Percentiles rank a stretch among this genome's conserved stretches.
phyloP scores from a whole-genome alignment of 2,888 invertebrate species.

The Diarsia dahlii region DNA sequence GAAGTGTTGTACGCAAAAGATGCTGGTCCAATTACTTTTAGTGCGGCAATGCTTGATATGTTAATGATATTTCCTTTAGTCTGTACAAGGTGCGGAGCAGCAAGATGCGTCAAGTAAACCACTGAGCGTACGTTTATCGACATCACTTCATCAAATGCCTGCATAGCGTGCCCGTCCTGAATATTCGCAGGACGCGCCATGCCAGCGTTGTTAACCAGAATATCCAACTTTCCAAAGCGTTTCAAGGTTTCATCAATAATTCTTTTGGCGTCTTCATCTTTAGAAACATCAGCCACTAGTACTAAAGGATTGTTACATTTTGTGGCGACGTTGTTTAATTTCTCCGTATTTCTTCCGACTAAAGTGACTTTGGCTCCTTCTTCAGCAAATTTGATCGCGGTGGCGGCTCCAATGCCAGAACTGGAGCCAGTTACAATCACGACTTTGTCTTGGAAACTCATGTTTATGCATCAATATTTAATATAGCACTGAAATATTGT shows the following conservation, averaged over 20 bases:
- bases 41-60: slow-evolving; percentile 35
- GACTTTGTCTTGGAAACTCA: slow-evolving; percentile 66
- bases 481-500: neutral
- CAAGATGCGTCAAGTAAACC: slow-evolving; percentile 58
- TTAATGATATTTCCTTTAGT: slow-evolving; percentile 81
- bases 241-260: slow-evolving; percentile 18
- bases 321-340: slow-evolving; percentile 50
- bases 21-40: neutral
- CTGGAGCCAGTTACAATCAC: slow-evolving; percentile 68
- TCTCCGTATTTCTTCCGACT: slow-evolving; percentile 60
- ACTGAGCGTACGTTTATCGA: slow-evolving; percentile 51
- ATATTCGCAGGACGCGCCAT: neutral
- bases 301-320: slow-evolving; percentile 29
- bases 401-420: slow-evolving; percentile 68
- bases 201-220: slow-evolving; percentile 40
- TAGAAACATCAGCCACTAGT: slow-evolving; percentile 20
- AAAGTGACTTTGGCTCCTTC: slow-evolving; percentile 65
- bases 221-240: slow-evolving; percentile 33
- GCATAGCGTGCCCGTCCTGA: rapidly evolving
- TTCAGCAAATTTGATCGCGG: slow-evolving; percentile 39
- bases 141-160: slow-evolving; percentile 38
- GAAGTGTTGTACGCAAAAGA: slow-evolving; percentile 27
- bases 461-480: neutral
- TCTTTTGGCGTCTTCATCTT: slow-evolving; percentile 29
- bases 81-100: slow-evolving; percentile 61